Evolutionary conservation across 2,888 invertebrate genomes (phyloP).

Genomic region (Lathronympha strigana): DNA sequence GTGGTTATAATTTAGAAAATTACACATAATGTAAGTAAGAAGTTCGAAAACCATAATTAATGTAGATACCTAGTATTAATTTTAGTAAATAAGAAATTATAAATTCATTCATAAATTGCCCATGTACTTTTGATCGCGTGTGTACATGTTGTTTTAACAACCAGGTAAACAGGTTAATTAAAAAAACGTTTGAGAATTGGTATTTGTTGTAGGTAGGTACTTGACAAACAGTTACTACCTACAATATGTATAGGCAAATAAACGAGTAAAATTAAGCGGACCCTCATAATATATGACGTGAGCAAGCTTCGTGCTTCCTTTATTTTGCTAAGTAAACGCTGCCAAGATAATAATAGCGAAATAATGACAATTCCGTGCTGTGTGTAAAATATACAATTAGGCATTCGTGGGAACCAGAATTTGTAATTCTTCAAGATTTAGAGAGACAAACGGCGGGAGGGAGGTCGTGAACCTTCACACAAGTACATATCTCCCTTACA

Average conservation of each 20-base stretch:
- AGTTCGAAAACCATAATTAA: too few relatives aligned
- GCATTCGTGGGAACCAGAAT: conserved; percentile 39
- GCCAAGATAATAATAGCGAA: conserved; percentile 50
- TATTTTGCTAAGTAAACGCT: conserved; percentile 52
- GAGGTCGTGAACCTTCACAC: conserved; percentile 18
- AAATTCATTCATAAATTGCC: too few relatives aligned
- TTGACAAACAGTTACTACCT: background rate
- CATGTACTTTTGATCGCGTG: too few relatives aligned
- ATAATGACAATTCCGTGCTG: conserved; percentile 47
- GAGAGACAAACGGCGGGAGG: conserved; percentile 17
- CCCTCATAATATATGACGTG: conserved; percentile 65
- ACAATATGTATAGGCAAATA: background rate
- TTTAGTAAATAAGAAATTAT: too few relatives aligned
- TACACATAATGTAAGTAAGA: too few relatives aligned
- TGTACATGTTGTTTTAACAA: too few relatives aligned
- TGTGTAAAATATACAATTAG: conserved; percentile 41
- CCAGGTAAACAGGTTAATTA: too few relatives aligned
- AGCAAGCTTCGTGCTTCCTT: conserved; percentile 58
- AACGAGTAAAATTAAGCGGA: conserved; percentile 44
- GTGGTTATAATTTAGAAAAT: too few relatives aligned
- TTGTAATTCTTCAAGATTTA: conserved; percentile 29
- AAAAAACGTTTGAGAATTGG: too few relatives aligned
- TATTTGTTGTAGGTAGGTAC: too few relatives aligned
- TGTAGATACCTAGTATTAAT: too few relatives aligned
- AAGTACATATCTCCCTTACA: background rate